Evolutionary conservation across 2,797 vertebrate genomes (phyloP), one percentile per base, ranked within the genome.

Genomic region (Coluber constrictor): DNA sequence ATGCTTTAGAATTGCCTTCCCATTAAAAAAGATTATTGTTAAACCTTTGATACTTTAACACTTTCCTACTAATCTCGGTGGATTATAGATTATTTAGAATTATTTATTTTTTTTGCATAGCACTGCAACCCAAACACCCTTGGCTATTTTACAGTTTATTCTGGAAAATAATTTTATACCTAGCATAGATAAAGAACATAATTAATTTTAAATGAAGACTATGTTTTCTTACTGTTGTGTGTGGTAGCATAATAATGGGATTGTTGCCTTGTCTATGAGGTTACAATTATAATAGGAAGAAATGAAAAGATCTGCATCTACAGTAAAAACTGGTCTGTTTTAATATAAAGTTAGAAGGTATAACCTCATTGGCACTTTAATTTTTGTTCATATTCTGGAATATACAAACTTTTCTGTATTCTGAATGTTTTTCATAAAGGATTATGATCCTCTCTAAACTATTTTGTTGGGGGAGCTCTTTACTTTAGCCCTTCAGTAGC

Each of bases 261-360:
- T 93, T 94, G 27, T 3, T 90, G 3, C 63, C 91, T 87, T 89
- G 51, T 66, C 90, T 89, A 70, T 37, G 4, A 86, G 93, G 5
- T 60, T 95, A 92, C 90, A 90, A 93, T 25, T 83, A 37, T 29
- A 92, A 56, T 55, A 87, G 56, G 29, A 57, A n/a, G 16, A 60
- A 60, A 86, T 83, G 74, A 83, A 83, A 83, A 83, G 0, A 25
- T 83, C 32, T 59, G 2, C 29, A 9, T 29, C 16, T 79, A 23
- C 8, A 83, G 66, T 61, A 60, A 51, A 93, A 60, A 66, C 1
- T 88, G 5, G 63, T 88, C 23, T 23, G 0, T 47, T 15, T 88
- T 83, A 63, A 7, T 55, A 91, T 8, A 27, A 92, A 54, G 86
- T 51, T 60, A 16, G 56, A 87, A 0, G 27, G 37, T 25, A 59